Conservation (phyloP, 2,797 vertebrate genomes). For the Otolemur crassicaudatus region DNA sequence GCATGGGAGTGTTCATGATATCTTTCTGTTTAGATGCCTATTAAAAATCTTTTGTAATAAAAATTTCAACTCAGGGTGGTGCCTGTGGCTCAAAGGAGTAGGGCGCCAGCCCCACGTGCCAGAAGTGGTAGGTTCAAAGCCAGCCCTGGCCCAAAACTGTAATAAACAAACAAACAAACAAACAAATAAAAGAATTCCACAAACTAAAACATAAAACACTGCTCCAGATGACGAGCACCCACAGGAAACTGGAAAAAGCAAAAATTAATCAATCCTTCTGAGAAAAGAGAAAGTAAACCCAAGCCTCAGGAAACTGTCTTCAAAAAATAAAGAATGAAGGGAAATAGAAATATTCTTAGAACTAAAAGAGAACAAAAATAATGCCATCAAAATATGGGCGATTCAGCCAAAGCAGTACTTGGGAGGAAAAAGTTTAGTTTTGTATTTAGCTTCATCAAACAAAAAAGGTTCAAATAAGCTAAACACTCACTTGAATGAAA, state of each 20-base stretch:
- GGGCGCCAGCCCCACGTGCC: no score
- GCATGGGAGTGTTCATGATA: not conserved
- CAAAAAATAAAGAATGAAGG: not conserved
- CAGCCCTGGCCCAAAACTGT: no score
- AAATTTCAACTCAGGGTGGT: not conserved
- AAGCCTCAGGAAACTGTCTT: not conserved
- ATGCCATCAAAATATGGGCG: not conserved
- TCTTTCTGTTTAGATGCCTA: not conserved
- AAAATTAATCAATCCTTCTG: not conserved
- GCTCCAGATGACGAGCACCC: not conserved
- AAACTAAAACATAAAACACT: not conserved
- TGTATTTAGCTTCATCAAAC: not conserved
- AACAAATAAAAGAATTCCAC: not conserved
- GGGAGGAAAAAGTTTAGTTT: not conserved
- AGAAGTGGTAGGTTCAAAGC: no score
- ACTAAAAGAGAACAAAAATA: constrained; percentile 7
- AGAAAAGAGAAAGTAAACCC: not conserved
- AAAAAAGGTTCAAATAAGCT: not conserved
- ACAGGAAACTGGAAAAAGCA: not conserved
- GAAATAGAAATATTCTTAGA: not conserved
- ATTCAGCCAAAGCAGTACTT: not conserved
- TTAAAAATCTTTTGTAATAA: not conserved
- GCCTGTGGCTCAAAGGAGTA: no score
- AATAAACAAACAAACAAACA: no score
- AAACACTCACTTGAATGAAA: not conserved